A percentile compares a stretch with the other conserved stretches of the same genome.
These are phyloP conservation scores for Remorina albescens DNA, from an alignment of 2,797 vertebrate genomes.

Conservation along the genomic window DNA sequence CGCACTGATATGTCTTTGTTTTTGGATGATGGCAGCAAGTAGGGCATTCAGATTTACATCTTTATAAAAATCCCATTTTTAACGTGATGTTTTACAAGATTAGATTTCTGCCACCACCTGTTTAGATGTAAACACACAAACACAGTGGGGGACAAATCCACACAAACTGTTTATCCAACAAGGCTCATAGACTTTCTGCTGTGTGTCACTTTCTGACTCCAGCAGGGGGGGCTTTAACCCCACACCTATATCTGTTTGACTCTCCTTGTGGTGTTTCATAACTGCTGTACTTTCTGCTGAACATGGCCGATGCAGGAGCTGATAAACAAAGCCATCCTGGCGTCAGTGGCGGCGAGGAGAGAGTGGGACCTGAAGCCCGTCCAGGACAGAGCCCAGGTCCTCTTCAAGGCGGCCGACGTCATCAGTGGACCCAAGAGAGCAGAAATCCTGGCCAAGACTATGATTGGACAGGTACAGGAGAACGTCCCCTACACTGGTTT, in stretches of 20 bases:
- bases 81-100: too few relatives aligned
- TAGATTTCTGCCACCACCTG: too few relatives aligned
- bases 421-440: conserved; percentile 90
- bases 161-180: too few relatives aligned
- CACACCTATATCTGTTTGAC: neutral
- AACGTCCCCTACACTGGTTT: neutral
- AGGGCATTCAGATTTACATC: neutral
- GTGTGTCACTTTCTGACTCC: neutral
- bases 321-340: conserved; percentile 91
- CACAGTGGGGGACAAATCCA: too few relatives aligned
- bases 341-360: conserved; percentile 87
- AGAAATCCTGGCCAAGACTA: conserved; percentile 95
- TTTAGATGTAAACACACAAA: too few relatives aligned
- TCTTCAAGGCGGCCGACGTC: conserved; percentile 92
- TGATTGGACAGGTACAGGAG: conserved; percentile 90
- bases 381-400: conserved; percentile 91
- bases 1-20: too few relatives aligned
- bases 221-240: neutral
- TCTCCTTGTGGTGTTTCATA: neutral
- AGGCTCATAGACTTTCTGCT: too few relatives aligned
- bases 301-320: conserved; percentile 83
- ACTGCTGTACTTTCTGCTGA: neutral
- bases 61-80: too few relatives aligned
- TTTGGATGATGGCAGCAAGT: neutral
- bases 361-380: conserved; percentile 95